Evolutionary conservation across 2,113 vertebrate genomes (phyloP), one percentile per base, ranked within the genome.

Genomic region (Cygnus atratus): DNA sequence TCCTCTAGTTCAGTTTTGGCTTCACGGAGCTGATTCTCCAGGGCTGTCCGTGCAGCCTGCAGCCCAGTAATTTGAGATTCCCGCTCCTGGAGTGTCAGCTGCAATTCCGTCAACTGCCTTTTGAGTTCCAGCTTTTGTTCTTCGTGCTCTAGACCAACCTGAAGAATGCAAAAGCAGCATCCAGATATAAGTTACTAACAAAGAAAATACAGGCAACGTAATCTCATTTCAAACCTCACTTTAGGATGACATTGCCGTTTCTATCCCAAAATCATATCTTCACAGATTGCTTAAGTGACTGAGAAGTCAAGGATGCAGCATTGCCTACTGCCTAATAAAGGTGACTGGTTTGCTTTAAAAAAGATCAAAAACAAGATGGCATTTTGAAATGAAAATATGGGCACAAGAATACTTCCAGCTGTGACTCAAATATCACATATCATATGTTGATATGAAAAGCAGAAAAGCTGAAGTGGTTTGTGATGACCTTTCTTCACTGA

Each of bases 1-100:
- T 99, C 99, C 87, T 99, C 99, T 83, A 99, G 98, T 95, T 99
- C 99, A 0, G 99, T 99, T 98, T 99, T 99, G 59, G 99, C 99
- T 87, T 99, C 99, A 3, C 99, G 99, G 33, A 99, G 99, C 71
- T 99, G 99, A 84, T 89, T 99, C 96, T 99, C 99, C 96, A 99
- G 97, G n/a, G 99, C 98, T 2, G 98, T 98, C 6, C 99, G 98
- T 33, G 99, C 98, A 4, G 99, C 98, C 96, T 99, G 99, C 92
- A 99, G 97, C 81, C 98, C 99, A 7, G 98, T 98, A 86, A 99
- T 98, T 97, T 99, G 99, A 46, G 99, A 99, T 87, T 99, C 99
- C 1, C 99, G 97, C 97, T 99, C 99, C 95, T 99, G 99, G 81
- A 99, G 98, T 0, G 99, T 98, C 95, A 99, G 98, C 87, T 99